Evolutionary conservation across 2,888 invertebrate genomes (phyloP).

Genomic region (Ophion ventricosus): DNA sequence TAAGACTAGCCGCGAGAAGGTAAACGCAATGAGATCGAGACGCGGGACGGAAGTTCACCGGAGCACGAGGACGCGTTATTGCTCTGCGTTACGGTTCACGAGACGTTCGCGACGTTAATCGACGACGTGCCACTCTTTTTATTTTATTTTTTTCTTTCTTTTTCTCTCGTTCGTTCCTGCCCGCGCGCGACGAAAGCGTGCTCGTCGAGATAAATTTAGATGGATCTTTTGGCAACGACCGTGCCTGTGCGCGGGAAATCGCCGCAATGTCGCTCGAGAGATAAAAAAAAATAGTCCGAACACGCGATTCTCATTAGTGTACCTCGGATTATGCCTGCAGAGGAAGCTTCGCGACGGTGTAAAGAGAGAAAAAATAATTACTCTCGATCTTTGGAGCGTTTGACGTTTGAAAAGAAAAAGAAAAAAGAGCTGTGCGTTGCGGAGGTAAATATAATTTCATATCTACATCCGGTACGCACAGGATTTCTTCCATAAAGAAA

Average conservation of each 20-base stretch:
- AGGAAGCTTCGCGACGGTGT: too few relatives aligned
- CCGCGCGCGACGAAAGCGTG: neutral
- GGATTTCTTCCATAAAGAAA: too few relatives aligned
- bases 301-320: too few relatives aligned
- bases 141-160: constrained; percentile 20
- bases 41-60: constrained; percentile 28
- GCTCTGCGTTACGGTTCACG: constrained; percentile 40
- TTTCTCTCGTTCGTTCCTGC: neutral
- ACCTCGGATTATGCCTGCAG: too few relatives aligned
- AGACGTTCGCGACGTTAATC: constrained; percentile 41
- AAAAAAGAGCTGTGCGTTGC: too few relatives aligned
- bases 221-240: constrained; percentile 61
- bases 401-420: too few relatives aligned
- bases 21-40: constrained; percentile 23
- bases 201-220: constrained; percentile 64
- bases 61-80: constrained; percentile 44
- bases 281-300: neutral
- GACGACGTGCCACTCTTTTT: constrained; percentile 39
- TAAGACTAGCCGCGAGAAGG: constrained; percentile 22
- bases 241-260: constrained; percentile 36
- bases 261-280: constrained; percentile 1
- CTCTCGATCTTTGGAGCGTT: too few relatives aligned
- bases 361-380: too few relatives aligned
- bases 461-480: too few relatives aligned
- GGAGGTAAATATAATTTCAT: too few relatives aligned